Evolutionary conservation across 2,113 vertebrate genomes (phyloP), one percentile per base, ranked within the genome.

Genomic region (Rynchops niger): DNA sequence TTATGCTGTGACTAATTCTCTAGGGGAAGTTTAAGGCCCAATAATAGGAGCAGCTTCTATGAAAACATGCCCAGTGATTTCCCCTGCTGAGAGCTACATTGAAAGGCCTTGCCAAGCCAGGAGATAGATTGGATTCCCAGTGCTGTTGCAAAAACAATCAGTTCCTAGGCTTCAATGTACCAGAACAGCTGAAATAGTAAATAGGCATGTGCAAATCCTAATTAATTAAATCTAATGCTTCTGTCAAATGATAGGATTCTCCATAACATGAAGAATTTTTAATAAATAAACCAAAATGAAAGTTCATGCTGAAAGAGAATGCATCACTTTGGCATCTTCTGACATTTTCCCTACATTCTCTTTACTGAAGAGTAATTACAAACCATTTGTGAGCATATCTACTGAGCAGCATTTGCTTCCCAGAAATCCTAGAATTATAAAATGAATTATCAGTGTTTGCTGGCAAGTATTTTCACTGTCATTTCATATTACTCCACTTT

Each of bases 71-170:
- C 66, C 85, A 92, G 63, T 78, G 93, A 50, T 47, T 86, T 86
- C 8, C 19, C 82, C 87, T 94, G 91, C 79, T 92, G 87, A 86
- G 87, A 95, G 21, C n/a, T 71, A 19, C 71, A 63, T 10, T 86
- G 42, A 83, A 97, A 96, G 82, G 22, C 65, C 61, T 97, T 96
- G 71, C 93, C 45, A 93, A 95, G 76, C 56, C 86, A 90, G 82
- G 73, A 96, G 84, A 82, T 84, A 96, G 66, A 97, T 94, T 97
- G 47, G 70, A 93, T 91, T 97, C 45, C 63, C 86, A 82, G 70
- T 32, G 93, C 88, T 94, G 67, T 83, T 92, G 87, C 30, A 95
- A 76, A 82, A 97, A 59, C 50, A 96, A 80, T 96, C 81, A 65
- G 34, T 97, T 96, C 90, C 59, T 69, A 91, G 62, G 38, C 29